Conservation (phyloP, 2,797 vertebrate species). For the Amblyopsis hoosieri region DNA sequence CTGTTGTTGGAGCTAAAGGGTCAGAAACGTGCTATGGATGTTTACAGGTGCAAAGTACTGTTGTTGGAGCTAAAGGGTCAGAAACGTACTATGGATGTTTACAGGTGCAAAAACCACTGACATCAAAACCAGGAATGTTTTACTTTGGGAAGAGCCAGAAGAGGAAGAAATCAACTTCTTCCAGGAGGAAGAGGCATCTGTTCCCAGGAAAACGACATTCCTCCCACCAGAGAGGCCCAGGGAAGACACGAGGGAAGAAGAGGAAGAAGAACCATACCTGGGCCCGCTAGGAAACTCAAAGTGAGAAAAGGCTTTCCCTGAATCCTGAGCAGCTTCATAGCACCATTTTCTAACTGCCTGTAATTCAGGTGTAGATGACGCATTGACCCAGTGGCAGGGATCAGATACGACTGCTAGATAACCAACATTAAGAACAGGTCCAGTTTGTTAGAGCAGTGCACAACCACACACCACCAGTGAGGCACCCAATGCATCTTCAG, state of each 20-base stretch:
- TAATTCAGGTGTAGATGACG: too few relatives aligned
- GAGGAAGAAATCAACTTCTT: conserved; percentile 79
- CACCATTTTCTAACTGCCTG: not conserved
- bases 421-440: too few relatives aligned
- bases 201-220: conserved; percentile 8
- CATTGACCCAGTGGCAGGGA: too few relatives aligned
- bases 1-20: too few relatives aligned
- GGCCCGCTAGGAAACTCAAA: conserved; percentile 83
- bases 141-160: conserved; percentile 56
- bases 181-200: conserved; percentile 59
- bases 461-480: too few relatives aligned
- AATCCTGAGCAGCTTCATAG: not conserved
- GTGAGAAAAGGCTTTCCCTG: conserved; percentile 56
- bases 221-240: conserved; percentile 18
- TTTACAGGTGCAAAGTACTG: not conserved
- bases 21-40: not conserved
- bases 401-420: too few relatives aligned
- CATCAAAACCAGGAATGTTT: conserved; percentile 56
- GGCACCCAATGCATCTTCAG: too few relatives aligned
- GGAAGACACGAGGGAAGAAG: conserved; percentile 37
- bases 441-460: too few relatives aligned
- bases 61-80: not conserved
- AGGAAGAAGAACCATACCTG: conserved; percentile 72
- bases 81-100: not conserved
- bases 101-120: conserved; percentile 74